Base-by-base conservation (phyloP, 1,140 invertebrate genomes). In the Nylanderia fulva region DNA sequence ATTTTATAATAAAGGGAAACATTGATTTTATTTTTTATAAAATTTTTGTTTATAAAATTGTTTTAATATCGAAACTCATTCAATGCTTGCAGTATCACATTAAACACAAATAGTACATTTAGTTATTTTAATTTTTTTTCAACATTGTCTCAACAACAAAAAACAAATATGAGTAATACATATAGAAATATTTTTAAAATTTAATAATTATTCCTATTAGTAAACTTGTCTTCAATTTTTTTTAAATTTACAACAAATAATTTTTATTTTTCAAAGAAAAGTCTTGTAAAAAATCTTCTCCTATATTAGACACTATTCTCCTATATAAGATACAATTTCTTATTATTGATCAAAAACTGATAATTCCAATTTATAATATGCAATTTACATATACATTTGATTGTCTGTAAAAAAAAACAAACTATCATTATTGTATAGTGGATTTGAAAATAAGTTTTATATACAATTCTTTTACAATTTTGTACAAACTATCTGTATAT, bases 401-500 rank as follows among this genome's bases (percentile, higher is more conserved):
- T 76, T 15, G 56, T 6, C 18, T n/a, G 42, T 24, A 71, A 15
- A 56, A 33, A 33, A 63, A 63, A 76, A 1, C 18, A 21, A 33
- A 61, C 27, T 33, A 18, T 21, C 13, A 63, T n/a, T 29, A 61
- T 29, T 8, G 27, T 48, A 18, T 15, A 21, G 13, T 18, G 15
- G 7, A 42, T 61, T 61, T 61, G 2, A 61, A 76, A 76, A 63
- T 63, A 63, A 45, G 24, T 76, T 79, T 66, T 68, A 48, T 66
- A 77, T 13, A 48, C 13, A 52, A 64, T 13, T 13, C 4, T 75
- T 64, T 77, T 52, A 77, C 21, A 76, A 60, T 74, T 76, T 88
- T 88, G 83, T 75, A 79, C 74, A 85, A 45, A 48, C 61, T 74
- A 63, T 42, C 56, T 84, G 68, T 48, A 56, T 61, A 27, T 74